Base-by-base conservation (phyloP, 2,797 vertebrate genomes). In the Euphonia xanthogaster region DNA sequence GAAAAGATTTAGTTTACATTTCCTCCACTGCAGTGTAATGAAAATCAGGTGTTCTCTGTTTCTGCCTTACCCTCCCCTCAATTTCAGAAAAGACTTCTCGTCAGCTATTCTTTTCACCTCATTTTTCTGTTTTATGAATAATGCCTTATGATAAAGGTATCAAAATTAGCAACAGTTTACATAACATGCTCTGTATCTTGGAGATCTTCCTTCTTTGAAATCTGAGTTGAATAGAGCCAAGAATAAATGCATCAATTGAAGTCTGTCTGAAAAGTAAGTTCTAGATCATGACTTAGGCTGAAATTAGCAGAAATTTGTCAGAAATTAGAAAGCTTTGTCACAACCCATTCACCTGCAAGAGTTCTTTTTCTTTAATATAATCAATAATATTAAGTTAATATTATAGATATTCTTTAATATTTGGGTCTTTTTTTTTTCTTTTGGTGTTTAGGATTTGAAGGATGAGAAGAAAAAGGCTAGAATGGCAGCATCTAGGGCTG, bases 381-480 rank as follows among this genome's bases (percentile, higher is more conserved):
- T 40, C 40, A 17, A 40, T 40, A 40, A 40, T 40, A 40, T 18
- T 40, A 73, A 91, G 19, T 51, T 95, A 66, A 55, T 44, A 20
- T 84, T 89, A 83, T 71, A 81, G n/a, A 18, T 74, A 12, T 24
- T 76, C 35, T 73, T 33, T 78, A 81, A 50, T 67, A 63, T 35
- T 89, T 58, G 24, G 27, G 35, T 48, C 1, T 12, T 31, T 23
- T 3, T 7, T 23, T 47, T 44, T 63, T 66, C 6, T 57, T 86
- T 71, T 84, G 27, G 4, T 86, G 25, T 75, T 73, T 82, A 99
- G 99, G 99, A 99, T 97, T 98, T 99, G 95, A 99, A 99, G 96
- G 99, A 99, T 93, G 99, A 99, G 96, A 99, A 99, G 98, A 99
- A 99, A 97, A 99, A 99, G 95, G 99, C 99, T 20, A 98, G 98